These are phyloP conservation scores for Heloderma charlesbogerti DNA, from an alignment of 2,113 vertebrate genomes.

Conservation along the genomic window DNA sequence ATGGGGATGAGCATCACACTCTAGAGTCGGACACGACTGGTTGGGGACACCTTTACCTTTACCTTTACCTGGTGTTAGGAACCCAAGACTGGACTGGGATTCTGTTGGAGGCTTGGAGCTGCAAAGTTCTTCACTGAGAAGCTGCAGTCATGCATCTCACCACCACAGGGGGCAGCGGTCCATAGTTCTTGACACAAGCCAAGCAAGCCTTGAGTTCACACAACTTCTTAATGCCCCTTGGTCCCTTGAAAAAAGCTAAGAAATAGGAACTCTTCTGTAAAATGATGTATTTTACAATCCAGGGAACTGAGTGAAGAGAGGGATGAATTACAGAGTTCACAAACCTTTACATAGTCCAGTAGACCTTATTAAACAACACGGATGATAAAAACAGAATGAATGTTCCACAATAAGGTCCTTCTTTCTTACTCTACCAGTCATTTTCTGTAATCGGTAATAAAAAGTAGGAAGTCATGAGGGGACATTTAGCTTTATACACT, in stretches of 20 bases:
- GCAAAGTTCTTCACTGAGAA: neutral
- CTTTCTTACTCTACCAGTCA: neutral
- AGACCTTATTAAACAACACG: neutral
- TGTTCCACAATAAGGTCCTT: neutral
- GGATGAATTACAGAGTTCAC: conserved; percentile 40
- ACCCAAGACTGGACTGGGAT: too few relatives aligned
- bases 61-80: too few relatives aligned
- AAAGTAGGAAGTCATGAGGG: neutral
- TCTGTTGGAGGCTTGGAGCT: neutral
- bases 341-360: neutral
- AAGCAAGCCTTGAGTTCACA: conserved; percentile 13
- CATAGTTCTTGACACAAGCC: conserved; percentile 22
- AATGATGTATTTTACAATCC: conserved; percentile 16
- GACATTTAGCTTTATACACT: neutral
- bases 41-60: too few relatives aligned
- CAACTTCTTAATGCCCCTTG: conserved; percentile 43
- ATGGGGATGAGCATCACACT: too few relatives aligned
- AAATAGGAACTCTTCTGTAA: conserved; percentile 37
- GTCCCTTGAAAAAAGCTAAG: conserved; percentile 11
- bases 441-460: conserved; percentile 23
- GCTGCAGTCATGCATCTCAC: neutral
- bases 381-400: conserved; percentile 8
- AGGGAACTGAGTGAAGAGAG: conserved; percentile 27
- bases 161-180: neutral
- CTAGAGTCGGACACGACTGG: too few relatives aligned